These are phyloP conservation scores for Zingel zingel DNA, from an alignment of 2,113 vertebrate species.

Conservation along the genomic window DNA sequence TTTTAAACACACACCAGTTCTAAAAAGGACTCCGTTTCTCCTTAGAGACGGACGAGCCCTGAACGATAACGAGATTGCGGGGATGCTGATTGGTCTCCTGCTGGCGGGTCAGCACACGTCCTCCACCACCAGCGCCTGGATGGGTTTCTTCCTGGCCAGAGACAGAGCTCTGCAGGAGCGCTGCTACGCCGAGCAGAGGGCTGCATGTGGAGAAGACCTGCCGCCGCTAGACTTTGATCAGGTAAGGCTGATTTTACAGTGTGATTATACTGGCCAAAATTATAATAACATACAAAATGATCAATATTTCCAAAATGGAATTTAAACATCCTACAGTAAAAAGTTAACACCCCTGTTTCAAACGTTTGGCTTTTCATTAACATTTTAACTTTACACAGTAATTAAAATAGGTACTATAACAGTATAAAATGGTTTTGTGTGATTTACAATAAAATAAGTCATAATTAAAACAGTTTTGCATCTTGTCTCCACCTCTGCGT, in stretches of 20 bases:
- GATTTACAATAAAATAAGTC: not conserved
- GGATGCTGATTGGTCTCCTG: slow-evolving; percentile 95
- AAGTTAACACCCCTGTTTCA: no score
- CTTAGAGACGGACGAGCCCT: slow-evolving; percentile 88
- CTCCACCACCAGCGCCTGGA: slow-evolving; percentile 96
- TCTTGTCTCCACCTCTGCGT: no score
- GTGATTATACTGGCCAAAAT: not conserved
- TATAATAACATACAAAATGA: not conserved
- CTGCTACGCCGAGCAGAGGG: slow-evolving; percentile 92
- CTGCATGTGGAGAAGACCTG: slow-evolving; percentile 89
- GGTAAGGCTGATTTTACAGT: slow-evolving; percentile 74
- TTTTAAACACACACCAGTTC: not conserved
- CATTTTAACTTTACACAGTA: not conserved
- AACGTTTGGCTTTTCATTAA: not conserved
- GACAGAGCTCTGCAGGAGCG: slow-evolving; percentile 88
- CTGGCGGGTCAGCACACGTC: slow-evolving; percentile 97
- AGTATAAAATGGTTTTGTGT: not conserved
- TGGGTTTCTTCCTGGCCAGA: slow-evolving; percentile 95
- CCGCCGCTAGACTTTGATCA: slow-evolving; percentile 89
- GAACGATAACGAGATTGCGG: slow-evolving; percentile 89
- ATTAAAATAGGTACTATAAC: not conserved
- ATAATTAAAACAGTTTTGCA: not conserved
- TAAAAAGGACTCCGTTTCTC: not conserved
- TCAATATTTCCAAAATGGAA: no score
- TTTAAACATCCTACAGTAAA: not conserved